Percentiles rank a stretch among this genome's conserved stretches.
These are phyloP conservation scores for Furcula furcula DNA, from an alignment of 2,888 invertebrate species.

Conservation along the genomic window DNA sequence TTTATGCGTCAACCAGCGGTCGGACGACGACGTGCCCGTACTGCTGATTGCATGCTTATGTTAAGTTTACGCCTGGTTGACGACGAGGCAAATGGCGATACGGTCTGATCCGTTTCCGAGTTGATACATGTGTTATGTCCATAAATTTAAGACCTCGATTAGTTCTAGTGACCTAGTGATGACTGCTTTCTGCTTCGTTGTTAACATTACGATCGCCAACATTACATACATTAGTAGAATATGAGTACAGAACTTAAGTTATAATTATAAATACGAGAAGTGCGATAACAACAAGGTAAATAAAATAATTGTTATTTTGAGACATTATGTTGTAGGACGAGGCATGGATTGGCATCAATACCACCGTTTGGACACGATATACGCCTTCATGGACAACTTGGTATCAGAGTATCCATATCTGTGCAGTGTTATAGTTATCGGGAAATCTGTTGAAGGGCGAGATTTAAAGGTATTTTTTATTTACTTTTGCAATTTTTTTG, in stretches of 20 bases:
- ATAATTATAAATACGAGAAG: too few species aligned
- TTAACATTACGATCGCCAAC: too few species aligned
- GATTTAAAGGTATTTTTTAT: slow-evolving; percentile 66
- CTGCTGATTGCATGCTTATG: not conserved
- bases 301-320: too few species aligned
- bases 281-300: too few species aligned
- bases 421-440: slow-evolving; percentile 58
- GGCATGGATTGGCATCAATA: slow-evolving; percentile 67
- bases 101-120: too few species aligned
- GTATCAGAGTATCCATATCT: slow-evolving; percentile 54
- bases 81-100: not conserved
- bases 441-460: slow-evolving; percentile 60
- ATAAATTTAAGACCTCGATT: too few species aligned
- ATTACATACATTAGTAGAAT: too few species aligned
- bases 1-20: not conserved
- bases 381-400: slow-evolving; percentile 58
- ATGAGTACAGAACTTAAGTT: too few species aligned
- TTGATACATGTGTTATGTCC: too few species aligned
- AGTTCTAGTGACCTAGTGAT: too few species aligned
- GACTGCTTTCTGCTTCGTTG: too few species aligned
- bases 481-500: not conserved
- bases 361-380: slow-evolving; percentile 60
- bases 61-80: not conserved
- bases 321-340: slow-evolving; percentile 28
- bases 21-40: not conserved